Base-by-base conservation (phyloP, 2,888 invertebrate genomes). In the Harpalus rubripes region DNA sequence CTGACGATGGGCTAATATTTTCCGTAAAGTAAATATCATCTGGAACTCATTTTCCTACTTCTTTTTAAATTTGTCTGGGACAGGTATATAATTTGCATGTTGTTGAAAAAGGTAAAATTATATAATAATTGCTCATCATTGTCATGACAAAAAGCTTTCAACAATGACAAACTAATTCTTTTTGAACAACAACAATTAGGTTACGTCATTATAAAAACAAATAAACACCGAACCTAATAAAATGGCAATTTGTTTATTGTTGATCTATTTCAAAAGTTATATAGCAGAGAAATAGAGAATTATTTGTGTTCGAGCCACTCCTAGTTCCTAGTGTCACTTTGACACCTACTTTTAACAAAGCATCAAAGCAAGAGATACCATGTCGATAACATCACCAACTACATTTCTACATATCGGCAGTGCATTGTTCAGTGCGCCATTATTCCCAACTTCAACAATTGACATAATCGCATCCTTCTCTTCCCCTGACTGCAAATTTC, bases 371-470 rank as follows among this genome's bases (percentile, higher is more conserved):
- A 63, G 7, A 68, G 32, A 39, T 52, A 12, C 15, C 6, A 68
- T 68, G 44, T 81, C 81, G 65, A 61, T 63, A 44, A 44, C 10
- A 44, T 63, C 32, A n/a, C 26, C 12, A 63, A 12, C 41, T 22
- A 44, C 72, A 74, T 74, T 52, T 74, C 72, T 68, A 74, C 44
- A 74, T 74, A 74, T 74, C 63, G 41, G 65, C 52, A 26, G 41
- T 6, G 32, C 81, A 81, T 63, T 81, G 81, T 81, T 61, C 61
- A 44, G 41, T 16, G 22, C 44, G 44, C 83, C 59, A 83, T 83
- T 83, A 83, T 83, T 82, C 59, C 74, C 18, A 83, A 83, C 83
- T 83, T 83, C 76, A 83, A 83, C 83, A 83, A 83, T 83, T 83
- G 83, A 59, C 61, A 76, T 83, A 83, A 83, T 83, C 83, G 61